Evolutionary conservation across 2,113 vertebrate genomes (phyloP).

Genomic region (Copsychus sechellarum): DNA sequence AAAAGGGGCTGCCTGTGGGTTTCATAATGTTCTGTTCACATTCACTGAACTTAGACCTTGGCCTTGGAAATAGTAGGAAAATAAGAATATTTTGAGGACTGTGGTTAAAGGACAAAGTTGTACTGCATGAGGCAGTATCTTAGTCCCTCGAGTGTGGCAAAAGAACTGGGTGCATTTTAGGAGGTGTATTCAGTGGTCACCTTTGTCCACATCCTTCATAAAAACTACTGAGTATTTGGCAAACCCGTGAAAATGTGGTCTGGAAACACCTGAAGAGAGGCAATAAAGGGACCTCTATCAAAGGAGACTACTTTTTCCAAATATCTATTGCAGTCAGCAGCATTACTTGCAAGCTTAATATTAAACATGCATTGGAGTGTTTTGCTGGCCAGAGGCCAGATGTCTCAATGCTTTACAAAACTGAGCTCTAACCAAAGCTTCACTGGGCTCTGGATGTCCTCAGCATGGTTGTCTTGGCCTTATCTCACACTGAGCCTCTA

Average conservation of each 20-base stretch:
- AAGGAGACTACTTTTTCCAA: neutral
- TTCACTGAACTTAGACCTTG: neutral
- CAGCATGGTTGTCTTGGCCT: neutral
- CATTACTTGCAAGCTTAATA: neutral
- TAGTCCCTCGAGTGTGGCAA: neutral
- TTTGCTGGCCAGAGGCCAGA: conserved; percentile 30
- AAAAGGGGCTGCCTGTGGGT: neutral
- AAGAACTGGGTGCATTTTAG: neutral
- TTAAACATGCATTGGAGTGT: neutral
- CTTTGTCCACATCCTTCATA: neutral
- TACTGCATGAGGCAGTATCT: neutral
- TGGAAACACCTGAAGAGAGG: neutral
- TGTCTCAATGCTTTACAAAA: neutral
- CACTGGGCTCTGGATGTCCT: neutral
- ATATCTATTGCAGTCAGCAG: neutral
- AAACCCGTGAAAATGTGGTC: neutral
- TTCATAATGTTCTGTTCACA: neutral
- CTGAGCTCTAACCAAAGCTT: neutral
- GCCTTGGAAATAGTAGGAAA: neutral
- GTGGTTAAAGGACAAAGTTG: neutral
- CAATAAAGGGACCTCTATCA: neutral
- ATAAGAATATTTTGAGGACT: neutral
- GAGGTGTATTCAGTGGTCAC: neutral
- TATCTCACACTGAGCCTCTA: neutral
- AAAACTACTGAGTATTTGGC: neutral